Evolutionary conservation across 2,888 invertebrate species (phyloP).

Genomic region (Dicyrtoma fusca): DNA sequence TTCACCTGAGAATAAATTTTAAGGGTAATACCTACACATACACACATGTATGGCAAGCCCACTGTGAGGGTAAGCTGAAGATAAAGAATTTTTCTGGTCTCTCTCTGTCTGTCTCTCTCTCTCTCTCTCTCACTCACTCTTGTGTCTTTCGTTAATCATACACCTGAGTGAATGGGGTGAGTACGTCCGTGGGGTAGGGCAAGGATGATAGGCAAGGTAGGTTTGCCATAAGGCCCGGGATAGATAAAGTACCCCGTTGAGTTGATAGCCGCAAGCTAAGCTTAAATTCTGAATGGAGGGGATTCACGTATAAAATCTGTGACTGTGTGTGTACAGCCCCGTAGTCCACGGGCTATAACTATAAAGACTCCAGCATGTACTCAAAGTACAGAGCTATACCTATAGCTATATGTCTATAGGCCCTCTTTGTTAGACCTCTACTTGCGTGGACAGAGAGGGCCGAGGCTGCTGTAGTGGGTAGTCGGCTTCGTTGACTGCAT

Average conservation of each 20-base stretch:
- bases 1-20: conserved; percentile 3
- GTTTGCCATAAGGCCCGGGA: conserved; percentile 27
- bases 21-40: background rate
- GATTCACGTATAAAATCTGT: conserved; percentile 34
- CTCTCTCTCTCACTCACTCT: background rate
- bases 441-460: too few species aligned
- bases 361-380: background rate
- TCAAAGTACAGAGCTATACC: background rate
- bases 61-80: conserved; percentile 12
- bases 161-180: conserved; percentile 44
- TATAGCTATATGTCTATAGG: too few species aligned
- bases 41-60: background rate
- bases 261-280: conserved; percentile 45
- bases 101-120: conserved; percentile 11
- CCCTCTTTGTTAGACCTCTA: too few species aligned
- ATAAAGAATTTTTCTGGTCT: conserved; percentile 20
- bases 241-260: conserved; percentile 46
- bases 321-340: conserved; percentile 16
- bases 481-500: conserved; percentile 19
- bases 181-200: conserved; percentile 45
- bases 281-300: conserved; percentile 47
- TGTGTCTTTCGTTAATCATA: conserved; percentile 42
- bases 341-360: conserved; percentile 17
- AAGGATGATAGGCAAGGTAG: conserved; percentile 30
- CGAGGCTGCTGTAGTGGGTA: conserved; percentile 1